Base-by-base conservation (phyloP, 2,113 vertebrate genomes). In the Scomber japonicus region DNA sequence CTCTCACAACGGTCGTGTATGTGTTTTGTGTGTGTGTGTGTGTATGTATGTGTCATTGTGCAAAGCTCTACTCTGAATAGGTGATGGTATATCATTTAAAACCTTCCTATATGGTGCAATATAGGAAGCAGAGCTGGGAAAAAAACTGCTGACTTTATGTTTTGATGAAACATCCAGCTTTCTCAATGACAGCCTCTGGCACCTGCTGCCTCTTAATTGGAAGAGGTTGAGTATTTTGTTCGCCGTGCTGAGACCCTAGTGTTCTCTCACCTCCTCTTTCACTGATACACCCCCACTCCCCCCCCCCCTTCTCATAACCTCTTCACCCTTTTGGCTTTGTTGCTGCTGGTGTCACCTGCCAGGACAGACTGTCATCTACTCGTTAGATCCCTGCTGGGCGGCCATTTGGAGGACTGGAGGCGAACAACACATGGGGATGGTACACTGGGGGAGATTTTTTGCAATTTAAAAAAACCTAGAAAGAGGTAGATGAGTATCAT, bases 351-450 rank as follows among this genome's bases (percentile, higher is more conserved):
- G 44, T 79, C 82, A 53, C 85, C 88, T 10, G 48, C 91, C 80
- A 87, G 62, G 85, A 69, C 61, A 61, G 51, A 63, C 66, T 83
- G 77, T 68, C 82, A 86, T 78, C 72, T 53, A 62, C 77, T 82
- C 83, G 77, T 85, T 86, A 76, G 72, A 66, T 57, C 64, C 78
- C 84, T 27, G 45, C 70, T 4, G 45, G 71, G 71, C 3, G 14
- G 11, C 76, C 80, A 80, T 86, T 88, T 84, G 77, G 67, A 60
- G 16, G 15, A n/a, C 67, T 65, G 40, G 46, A 35, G 64, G 54
- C 24, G 17, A 73, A 46, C 2, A 40, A 63, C 50, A 77, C 19
- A 45, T n/a, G 9, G 48, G 64, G 78, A 11, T 46, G 66, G 45
- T 63, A 73, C 0, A 2, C 21, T 70, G 45, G n/a, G 61, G 57